These are phyloP conservation scores for Arctocebus calabarensis DNA, from an alignment of 2,797 vertebrate genomes.

Conservation along the genomic window DNA sequence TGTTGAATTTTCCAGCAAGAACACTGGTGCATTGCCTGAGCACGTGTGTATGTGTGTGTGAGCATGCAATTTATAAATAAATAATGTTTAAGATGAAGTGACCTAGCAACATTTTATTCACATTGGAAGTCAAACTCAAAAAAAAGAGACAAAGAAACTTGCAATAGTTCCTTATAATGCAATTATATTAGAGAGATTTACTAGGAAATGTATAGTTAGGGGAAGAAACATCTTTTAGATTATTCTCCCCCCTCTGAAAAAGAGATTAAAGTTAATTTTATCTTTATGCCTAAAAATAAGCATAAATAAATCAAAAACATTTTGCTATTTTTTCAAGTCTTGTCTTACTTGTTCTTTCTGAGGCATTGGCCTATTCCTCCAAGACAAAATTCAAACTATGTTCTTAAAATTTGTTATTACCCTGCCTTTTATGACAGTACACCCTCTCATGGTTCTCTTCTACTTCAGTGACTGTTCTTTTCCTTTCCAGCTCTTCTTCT, in stretches of 20 bases:
- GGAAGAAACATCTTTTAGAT: background rate
- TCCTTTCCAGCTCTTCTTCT: conserved; percentile 58
- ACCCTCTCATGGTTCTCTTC: background rate
- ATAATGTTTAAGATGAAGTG: conserved; percentile 4
- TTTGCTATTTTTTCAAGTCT: background rate
- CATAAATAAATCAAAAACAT: conserved; percentile 4
- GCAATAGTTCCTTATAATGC: background rate
- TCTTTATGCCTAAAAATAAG: background rate
- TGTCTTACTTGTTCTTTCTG: background rate
- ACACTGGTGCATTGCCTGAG: background rate
- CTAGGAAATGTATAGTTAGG: conserved; percentile 4
- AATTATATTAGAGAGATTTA: background rate
- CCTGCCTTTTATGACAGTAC: background rate
- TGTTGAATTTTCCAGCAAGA: conserved; percentile 24
- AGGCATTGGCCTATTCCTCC: background rate
- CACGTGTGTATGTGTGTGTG: background rate
- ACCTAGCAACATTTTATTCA: background rate
- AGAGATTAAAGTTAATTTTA: conserved; percentile 32
- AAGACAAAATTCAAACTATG: conserved; percentile 20
- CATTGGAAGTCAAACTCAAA: conserved; percentile 2
- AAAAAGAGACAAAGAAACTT: background rate
- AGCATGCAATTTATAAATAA: conserved; percentile 19
- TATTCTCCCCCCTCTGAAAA: conserved; percentile 33
- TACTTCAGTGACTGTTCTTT: conserved; percentile 44
- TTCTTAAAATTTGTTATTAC: conserved; percentile 21